These are phyloP conservation scores for Melinaea marsaeus DNA, from an alignment of 2,888 invertebrate species.

Conservation along the genomic window DNA sequence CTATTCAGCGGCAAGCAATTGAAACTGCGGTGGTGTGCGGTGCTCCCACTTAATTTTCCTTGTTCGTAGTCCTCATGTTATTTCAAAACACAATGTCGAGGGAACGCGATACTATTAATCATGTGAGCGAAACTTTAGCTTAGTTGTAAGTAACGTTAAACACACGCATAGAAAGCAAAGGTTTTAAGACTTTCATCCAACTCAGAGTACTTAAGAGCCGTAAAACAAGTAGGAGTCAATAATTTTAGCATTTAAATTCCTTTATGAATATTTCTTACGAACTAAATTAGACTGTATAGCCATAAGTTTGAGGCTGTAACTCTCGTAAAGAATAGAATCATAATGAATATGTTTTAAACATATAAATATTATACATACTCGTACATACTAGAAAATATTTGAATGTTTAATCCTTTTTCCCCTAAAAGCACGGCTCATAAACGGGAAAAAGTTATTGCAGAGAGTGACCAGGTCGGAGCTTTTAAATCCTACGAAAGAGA, in stretches of 20 bases:
- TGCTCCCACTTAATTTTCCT: slow-evolving; percentile 75
- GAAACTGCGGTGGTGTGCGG: slow-evolving; percentile 72
- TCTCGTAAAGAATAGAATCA: too few species aligned
- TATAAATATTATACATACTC: too few species aligned
- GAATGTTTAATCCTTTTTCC: too few species aligned
- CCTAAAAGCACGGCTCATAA: too few species aligned
- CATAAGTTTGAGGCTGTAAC: too few species aligned
- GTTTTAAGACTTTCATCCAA: slow-evolving; percentile 36
- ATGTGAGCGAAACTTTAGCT: slow-evolving; percentile 66
- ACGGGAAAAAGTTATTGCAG: too few species aligned
- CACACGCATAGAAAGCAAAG: slow-evolving; percentile 72
- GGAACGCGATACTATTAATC: slow-evolving; percentile 74
- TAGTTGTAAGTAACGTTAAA: slow-evolving; percentile 67
- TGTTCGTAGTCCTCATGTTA: slow-evolving; percentile 75
- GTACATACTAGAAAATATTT: too few species aligned
- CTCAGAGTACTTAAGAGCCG: slow-evolving; percentile 9
- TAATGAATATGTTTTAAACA: too few species aligned
- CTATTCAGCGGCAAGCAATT: slow-evolving; percentile 75
- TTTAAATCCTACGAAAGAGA: too few species aligned
- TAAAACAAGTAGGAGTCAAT: not conserved
- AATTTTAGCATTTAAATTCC: not conserved
- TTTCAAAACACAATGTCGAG: slow-evolving; percentile 77
- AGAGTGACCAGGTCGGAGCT: too few species aligned
- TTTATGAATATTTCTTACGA: too few species aligned
- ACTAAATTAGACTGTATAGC: too few species aligned